Base-by-base conservation (phyloP, 2,888 invertebrate genomes). In the Agrenia bidenticulata region DNA sequence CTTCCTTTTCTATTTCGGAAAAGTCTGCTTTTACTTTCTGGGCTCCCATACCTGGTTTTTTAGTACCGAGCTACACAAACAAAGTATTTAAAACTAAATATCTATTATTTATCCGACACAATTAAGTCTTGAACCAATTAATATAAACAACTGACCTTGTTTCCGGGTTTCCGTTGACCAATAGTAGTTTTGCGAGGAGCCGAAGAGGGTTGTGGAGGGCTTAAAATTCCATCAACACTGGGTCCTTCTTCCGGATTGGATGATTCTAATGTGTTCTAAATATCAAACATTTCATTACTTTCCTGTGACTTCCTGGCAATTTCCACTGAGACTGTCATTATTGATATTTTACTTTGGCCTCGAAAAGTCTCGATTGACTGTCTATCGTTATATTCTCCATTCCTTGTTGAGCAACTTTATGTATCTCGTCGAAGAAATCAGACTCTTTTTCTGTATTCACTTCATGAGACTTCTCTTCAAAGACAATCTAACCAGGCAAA, bases 1-100 rank as follows among this genome's bases (percentile, higher is more conserved):
- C 96, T 78, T 92, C 90, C 72, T 89, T 87, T 81, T 98, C 97
- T 68, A 98, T 87, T 78, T 95, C 96, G 19, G 91, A 92, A 80
- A 99, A 99, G 82, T 97, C 94, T 2, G 94, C 87, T 77, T 90
- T 90, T 26, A 98, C 94, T 80, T 92, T 92, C 58, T 94, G 95
- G 17, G 98, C 99, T 57, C 98, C 98, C 61, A 98, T 82, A 0
- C 92, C 91, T 45, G 90, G 88, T 73, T 93, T 95, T 73, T 92
- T 93, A 0, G 86, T 88, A 15, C 94, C 94, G 77, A 93, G 78
- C 92, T 92, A 75, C 15, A 37, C 5, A 51, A 50, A 50, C 23
- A 21, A 51, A 51, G 17, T 9, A 19, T 23, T n/a, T n/a, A n/a
- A n/a, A n/a, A n/a, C 39, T 15, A 9, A 39, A n/a, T n/a, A n/a